A percentile compares a stretch with the other conserved stretches of the same genome.
Conservation (phyloP, 2,888 invertebrate species). For the Epistrophella euchroma region DNA sequence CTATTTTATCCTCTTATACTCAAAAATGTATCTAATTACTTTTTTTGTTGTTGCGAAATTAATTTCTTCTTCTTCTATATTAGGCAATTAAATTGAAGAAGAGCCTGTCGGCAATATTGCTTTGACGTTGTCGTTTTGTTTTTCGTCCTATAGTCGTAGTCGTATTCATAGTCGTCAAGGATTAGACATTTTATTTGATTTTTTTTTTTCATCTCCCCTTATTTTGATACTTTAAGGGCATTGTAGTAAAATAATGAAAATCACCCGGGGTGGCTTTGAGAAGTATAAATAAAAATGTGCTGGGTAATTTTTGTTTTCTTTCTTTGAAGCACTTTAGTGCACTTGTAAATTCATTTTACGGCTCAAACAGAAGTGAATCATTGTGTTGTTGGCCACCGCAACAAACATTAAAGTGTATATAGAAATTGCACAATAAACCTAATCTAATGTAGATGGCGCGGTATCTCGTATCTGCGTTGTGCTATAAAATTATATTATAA, state of each 20-base stretch:
- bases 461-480: slow-evolving; percentile 25
- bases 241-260: slow-evolving; percentile 41
- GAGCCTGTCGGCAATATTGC: slow-evolving; percentile 11
- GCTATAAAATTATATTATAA: slow-evolving; percentile 69
- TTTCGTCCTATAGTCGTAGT: not conserved
- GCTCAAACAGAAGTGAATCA: slow-evolving; percentile 56
- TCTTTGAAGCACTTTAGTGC: slow-evolving; percentile 55
- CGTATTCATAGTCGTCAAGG: slow-evolving; percentile 45
- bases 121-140: not conserved
- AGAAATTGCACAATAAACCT: slow-evolving; percentile 61
- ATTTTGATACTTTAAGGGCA: slow-evolving; percentile 44
- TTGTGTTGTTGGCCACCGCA: slow-evolving; percentile 16
- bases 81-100: slow-evolving; percentile 45
- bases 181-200: slow-evolving; percentile 35
- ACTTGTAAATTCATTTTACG: slow-evolving; percentile 70
- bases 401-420: slow-evolving; percentile 1
- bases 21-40: slow-evolving; percentile 65
- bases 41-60: slow-evolving; percentile 50
- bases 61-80: slow-evolving; percentile 40
- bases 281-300: slow-evolving; percentile 3
- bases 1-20: slow-evolving; percentile 16
- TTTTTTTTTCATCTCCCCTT: not conserved
- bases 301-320: slow-evolving; percentile 3
- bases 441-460: slow-evolving; percentile 53
- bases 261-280: slow-evolving; percentile 34